These are phyloP conservation scores for Tauraco hartlaubi DNA, from an alignment of 2,797 vertebrate species.

Conservation along the genomic window DNA sequence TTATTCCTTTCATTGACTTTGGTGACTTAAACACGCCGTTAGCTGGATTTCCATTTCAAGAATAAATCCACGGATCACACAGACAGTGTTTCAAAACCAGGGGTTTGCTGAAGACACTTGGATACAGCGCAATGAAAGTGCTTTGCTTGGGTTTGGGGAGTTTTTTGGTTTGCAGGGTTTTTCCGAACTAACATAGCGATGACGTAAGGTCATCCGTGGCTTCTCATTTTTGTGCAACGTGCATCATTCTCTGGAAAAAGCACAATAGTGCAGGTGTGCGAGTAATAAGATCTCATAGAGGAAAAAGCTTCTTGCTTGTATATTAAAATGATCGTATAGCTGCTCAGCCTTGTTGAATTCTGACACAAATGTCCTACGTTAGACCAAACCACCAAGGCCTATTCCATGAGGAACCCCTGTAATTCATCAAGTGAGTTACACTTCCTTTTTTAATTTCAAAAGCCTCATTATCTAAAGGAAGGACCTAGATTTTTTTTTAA, in stretches of 20 bases:
- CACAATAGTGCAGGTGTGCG: background rate
- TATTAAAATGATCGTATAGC: background rate
- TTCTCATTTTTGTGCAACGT: background rate
- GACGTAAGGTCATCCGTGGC: background rate
- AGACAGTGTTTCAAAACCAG: background rate
- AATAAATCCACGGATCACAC: background rate
- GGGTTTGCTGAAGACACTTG: background rate
- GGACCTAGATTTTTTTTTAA: background rate
- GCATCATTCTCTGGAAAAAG: background rate
- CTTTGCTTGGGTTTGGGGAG: background rate
- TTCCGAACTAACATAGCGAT: background rate
- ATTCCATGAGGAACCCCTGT: background rate
- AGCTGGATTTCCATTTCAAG: background rate
- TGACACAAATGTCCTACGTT: background rate
- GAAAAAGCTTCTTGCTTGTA: background rate
- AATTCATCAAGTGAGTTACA: background rate
- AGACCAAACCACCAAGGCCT: background rate
- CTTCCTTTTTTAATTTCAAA: constrained; percentile 21
- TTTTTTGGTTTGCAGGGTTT: background rate
- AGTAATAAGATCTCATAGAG: background rate
- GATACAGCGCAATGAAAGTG: background rate
- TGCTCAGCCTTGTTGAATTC: background rate
- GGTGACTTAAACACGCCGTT: background rate
- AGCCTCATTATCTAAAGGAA: background rate
- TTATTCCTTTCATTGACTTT: background rate